These are phyloP conservation scores for Irena cyanogastra DNA, from an alignment of 2,113 vertebrate genomes.

Conservation along the genomic window DNA sequence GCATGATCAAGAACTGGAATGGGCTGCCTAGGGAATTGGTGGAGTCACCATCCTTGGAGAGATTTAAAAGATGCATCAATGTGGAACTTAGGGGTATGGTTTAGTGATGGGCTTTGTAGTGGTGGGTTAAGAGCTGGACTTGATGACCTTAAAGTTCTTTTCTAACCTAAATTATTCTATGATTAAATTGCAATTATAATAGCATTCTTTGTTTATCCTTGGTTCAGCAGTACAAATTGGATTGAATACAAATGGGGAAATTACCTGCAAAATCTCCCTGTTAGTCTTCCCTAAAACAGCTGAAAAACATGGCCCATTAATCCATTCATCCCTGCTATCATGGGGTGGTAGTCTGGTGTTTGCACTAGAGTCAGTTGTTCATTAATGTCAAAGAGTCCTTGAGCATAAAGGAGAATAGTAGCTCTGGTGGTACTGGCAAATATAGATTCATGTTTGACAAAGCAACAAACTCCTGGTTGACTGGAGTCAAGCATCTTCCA, in stretches of 20 bases:
- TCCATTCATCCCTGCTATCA: background rate
- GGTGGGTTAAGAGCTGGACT: background rate
- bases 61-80: background rate
- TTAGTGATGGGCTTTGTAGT: background rate
- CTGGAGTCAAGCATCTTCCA: background rate
- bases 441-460: background rate
- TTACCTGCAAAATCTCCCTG: background rate
- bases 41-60: background rate
- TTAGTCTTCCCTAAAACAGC: background rate
- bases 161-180: background rate
- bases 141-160: background rate
- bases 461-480: background rate
- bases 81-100: background rate
- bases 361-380: background rate
- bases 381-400: background rate
- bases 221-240: background rate
- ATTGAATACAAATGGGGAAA: background rate
- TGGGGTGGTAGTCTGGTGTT: background rate
- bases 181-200: background rate
- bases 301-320: background rate
- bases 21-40: background rate
- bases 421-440: background rate
- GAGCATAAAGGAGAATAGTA: background rate
- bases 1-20: background rate
- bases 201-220: background rate